Evolutionary conservation across 1,140 invertebrate genomes (phyloP), one percentile per base, ranked within the genome.

Genomic region (Trypoxylus dichotomus): DNA sequence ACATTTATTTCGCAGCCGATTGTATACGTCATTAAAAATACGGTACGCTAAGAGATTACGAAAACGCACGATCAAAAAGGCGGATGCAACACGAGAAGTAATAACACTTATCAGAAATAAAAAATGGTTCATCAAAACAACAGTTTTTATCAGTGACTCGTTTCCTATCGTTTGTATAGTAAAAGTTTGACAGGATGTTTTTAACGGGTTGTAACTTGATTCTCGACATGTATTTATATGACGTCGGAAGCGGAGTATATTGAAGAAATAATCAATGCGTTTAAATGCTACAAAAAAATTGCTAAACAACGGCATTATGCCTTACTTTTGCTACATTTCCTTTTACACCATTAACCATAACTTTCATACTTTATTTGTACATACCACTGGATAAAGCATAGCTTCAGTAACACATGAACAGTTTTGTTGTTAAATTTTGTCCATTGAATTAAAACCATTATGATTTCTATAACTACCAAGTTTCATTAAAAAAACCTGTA

Each of bases 121-220:
- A n/a, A 60, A 60, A 60, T n/a, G 2, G 58, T 60, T 60, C 58
- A 60, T 60, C 58, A 29, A 68, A 68, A 68, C 27, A 68, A 68
- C 60, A 24, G 60, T 27, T 68, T 68, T 68, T 68, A 68, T 68
- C 60, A 6, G 27, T 24, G 19, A n/a, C 47, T 29, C 60, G 7
- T 68, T 68, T 27, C 21, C 60, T 68, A 68, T 29, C 21, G 60
- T 54, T 54, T 3, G 13, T 54, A 19, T 68, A 29, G 60, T 68
- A 68, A 68, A 68, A 29, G 27, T 13, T 27, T 2, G 24, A 21
- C 10, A 3, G 60, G 27, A 27, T 10, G 25, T 68, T 68, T 68
- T 29, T 8, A 11, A 10, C 60, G 25, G 24, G 60, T 68, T 68
- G 60, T 68, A 68, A 24, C 47, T 19, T 21, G 47, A 58, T 58